phyloP scores from a whole-genome alignment of 2,113 vertebrate genomes.

The Serinus canaria region DNA sequence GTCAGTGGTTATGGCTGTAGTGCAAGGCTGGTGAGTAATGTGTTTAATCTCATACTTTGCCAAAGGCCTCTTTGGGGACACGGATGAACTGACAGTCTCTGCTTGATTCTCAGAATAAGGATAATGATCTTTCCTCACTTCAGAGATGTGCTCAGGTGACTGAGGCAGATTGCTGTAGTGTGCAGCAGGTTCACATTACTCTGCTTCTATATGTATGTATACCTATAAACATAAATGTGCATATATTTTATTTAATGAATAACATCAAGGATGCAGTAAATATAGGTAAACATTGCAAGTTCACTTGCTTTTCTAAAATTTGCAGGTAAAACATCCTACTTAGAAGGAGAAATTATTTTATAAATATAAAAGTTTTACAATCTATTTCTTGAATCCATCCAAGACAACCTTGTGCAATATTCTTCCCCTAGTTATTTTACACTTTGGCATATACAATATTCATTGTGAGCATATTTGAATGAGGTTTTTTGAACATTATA shows the following conservation, averaged over 20 bases:
- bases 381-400: not conserved
- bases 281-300: not conserved
- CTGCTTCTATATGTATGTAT: not conserved
- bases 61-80: not conserved
- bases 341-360: not conserved
- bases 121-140: not conserved
- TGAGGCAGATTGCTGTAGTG: not conserved
- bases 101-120: not conserved
- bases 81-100: not conserved
- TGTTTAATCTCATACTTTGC: slow-evolving; percentile 28
- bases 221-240: not conserved
- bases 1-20: not conserved
- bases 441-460: not conserved
- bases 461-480: not conserved
- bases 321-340: not conserved
- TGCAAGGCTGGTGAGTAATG: not conserved
- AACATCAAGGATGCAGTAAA: not conserved
- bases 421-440: not conserved
- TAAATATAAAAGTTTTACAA: not conserved
- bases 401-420: not conserved
- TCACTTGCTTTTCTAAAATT: not conserved
- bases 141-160: not conserved
- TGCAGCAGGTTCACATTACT: not conserved
- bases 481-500: not conserved
- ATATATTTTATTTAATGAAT: not conserved